These are phyloP conservation scores for Prunella himalayana DNA, from an alignment of 2,113 vertebrate genomes.

Conservation along the genomic window DNA sequence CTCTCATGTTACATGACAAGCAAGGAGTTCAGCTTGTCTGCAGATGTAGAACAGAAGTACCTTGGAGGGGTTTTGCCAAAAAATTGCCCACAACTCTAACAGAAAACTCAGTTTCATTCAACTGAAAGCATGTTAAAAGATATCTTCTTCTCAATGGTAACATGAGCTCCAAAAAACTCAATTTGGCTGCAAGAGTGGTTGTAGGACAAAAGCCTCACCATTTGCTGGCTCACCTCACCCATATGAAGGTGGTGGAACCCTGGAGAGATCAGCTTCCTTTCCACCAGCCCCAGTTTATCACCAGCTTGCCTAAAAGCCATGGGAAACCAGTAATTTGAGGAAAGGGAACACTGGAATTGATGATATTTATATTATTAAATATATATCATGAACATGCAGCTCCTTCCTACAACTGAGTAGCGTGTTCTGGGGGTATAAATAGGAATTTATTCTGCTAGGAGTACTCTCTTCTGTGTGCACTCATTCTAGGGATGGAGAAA, in stretches of 20 bases:
- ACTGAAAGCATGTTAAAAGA: neutral
- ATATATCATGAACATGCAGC: neutral
- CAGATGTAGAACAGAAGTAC: neutral
- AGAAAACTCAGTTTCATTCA: neutral
- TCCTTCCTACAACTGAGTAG: neutral
- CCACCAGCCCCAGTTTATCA: neutral
- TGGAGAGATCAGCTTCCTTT: neutral
- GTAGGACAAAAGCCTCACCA: rapidly evolving
- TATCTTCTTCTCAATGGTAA: neutral
- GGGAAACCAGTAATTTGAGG: neutral
- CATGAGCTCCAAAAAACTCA: neutral
- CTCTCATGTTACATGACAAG: neutral
- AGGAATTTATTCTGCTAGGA: neutral
- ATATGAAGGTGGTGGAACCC: neutral
- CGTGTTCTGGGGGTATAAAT: neutral
- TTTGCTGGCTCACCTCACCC: neutral
- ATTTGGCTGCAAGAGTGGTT: neutral
- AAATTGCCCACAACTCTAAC: neutral
- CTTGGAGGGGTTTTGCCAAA: neutral
- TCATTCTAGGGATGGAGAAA: neutral
- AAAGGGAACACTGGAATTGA: neutral
- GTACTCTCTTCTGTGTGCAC: neutral
- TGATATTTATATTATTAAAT: neutral
- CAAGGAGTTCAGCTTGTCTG: neutral
- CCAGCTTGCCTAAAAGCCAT: neutral